phyloP scores from a whole-genome alignment of 2,797 vertebrate genomes.

The Zenarchopterus dispar region DNA sequence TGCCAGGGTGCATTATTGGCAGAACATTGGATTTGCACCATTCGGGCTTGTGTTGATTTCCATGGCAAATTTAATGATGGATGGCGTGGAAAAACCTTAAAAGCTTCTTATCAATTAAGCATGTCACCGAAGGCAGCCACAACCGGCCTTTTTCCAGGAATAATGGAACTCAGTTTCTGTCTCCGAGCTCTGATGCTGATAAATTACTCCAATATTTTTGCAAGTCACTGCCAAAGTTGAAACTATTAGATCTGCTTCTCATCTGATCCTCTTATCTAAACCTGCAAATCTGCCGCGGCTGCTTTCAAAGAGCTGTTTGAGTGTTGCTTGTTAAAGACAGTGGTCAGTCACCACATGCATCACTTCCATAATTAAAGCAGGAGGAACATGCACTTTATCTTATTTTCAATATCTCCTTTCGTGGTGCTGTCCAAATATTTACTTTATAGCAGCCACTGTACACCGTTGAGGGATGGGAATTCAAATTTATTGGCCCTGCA shows the following conservation, averaged over 20 bases:
- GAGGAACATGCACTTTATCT: neutral
- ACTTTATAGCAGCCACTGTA: too few species aligned
- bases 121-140: constrained; percentile 29
- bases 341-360: neutral
- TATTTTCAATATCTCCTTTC: too few species aligned
- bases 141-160: constrained; percentile 28
- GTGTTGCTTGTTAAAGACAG: neutral
- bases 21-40: constrained; percentile 45
- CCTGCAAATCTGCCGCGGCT: constrained; percentile 2
- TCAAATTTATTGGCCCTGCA: too few species aligned
- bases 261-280: constrained; percentile 3
- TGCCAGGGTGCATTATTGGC: constrained; percentile 48
- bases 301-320: neutral
- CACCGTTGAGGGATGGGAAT: too few species aligned
- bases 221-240: neutral
- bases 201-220: constrained; percentile 14
- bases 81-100: constrained; percentile 38
- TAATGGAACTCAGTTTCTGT: constrained; percentile 34
- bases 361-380: neutral
- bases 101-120: constrained; percentile 58
- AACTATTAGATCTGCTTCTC: neutral
- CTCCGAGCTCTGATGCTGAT: constrained; percentile 12
- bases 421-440: too few species aligned
- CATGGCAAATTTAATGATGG: constrained; percentile 44
- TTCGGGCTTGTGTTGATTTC: constrained; percentile 42